A percentile compares a stretch with the other conserved stretches of the same genome.
phyloP scores from a whole-genome alignment of 2,888 invertebrate species.

The Metopia argyrocephala region DNA sequence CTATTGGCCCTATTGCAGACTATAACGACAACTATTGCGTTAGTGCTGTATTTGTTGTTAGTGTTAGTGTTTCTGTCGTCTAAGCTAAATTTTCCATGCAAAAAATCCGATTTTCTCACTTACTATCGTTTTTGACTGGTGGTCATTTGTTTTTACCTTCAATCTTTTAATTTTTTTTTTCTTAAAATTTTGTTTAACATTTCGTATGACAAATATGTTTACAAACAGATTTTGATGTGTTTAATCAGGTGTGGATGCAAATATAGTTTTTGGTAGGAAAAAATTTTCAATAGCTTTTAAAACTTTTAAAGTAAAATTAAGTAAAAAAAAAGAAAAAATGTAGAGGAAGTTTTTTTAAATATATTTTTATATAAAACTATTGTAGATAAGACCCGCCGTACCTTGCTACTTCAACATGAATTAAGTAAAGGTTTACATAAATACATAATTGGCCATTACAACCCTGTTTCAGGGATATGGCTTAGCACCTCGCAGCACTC shows the following conservation, averaged over 20 bases:
- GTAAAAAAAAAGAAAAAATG: too few species aligned
- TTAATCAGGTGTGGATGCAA: background rate
- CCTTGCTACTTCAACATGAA: too few species aligned
- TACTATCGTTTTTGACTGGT: background rate
- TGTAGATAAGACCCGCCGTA: too few species aligned
- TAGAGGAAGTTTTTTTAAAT: too few species aligned
- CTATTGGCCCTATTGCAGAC: background rate
- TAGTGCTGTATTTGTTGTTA: background rate
- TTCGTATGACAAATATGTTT: constrained; percentile 37
- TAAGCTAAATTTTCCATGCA: constrained; percentile 25
- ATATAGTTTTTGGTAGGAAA: background rate
- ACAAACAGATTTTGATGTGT: constrained; percentile 4
- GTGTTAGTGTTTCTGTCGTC: background rate
- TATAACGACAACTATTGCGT: background rate
- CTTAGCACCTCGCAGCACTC: too few species aligned
- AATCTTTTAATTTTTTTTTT: background rate
- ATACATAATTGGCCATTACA: too few species aligned
- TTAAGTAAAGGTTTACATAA: too few species aligned
- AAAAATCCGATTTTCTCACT: constrained; percentile 39
- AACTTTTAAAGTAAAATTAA: too few species aligned
- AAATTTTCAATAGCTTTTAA: too few species aligned
- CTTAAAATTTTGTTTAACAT: constrained; percentile 45
- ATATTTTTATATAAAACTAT: too few species aligned
- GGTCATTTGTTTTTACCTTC: background rate
- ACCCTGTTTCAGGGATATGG: too few species aligned